Conservation (phyloP, 2,888 invertebrate species). For the Cordylochernes scorpioides region DNA sequence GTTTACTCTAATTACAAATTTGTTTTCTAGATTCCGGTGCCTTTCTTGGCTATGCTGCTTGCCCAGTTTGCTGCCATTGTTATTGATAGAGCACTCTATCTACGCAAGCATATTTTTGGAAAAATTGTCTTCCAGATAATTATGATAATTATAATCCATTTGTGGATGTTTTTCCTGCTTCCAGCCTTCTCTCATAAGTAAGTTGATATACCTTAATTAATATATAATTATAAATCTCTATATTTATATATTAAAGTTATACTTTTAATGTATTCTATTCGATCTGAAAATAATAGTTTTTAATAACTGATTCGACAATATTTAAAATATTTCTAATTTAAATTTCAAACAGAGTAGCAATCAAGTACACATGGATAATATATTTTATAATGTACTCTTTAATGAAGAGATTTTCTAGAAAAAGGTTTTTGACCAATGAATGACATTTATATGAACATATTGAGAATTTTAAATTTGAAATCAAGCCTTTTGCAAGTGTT, state of each 20-base stretch:
- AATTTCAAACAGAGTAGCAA: too few species aligned
- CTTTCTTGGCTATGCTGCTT: conserved; percentile 81
- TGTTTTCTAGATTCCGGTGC: conserved; percentile 43
- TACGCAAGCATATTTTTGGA: conserved; percentile 67
- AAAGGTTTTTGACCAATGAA: too few species aligned
- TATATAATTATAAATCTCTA: background rate
- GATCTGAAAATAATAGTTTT: too few species aligned
- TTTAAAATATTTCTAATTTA: too few species aligned
- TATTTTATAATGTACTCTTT: too few species aligned
- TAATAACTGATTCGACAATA: too few species aligned
- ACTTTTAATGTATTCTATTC: background rate
- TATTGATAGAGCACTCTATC: conserved; percentile 74
- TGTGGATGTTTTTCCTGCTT: conserved; percentile 89
- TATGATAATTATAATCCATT: conserved; percentile 63
- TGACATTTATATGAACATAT: too few species aligned
- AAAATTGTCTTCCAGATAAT: conserved; percentile 74
- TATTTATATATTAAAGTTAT: background rate
- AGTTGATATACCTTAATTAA: conserved; percentile 9
- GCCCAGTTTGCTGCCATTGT: conserved; percentile 78
- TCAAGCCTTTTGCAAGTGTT: too few species aligned
- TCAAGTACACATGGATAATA: too few species aligned
- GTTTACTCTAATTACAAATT: background rate
- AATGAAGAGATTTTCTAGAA: too few species aligned
- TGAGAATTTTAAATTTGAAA: too few species aligned
- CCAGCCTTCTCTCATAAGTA: conserved; percentile 77